phyloP scores from a whole-genome alignment of 64 coral and sea anemone genomes.

The Actinia tenebrosa region DNA sequence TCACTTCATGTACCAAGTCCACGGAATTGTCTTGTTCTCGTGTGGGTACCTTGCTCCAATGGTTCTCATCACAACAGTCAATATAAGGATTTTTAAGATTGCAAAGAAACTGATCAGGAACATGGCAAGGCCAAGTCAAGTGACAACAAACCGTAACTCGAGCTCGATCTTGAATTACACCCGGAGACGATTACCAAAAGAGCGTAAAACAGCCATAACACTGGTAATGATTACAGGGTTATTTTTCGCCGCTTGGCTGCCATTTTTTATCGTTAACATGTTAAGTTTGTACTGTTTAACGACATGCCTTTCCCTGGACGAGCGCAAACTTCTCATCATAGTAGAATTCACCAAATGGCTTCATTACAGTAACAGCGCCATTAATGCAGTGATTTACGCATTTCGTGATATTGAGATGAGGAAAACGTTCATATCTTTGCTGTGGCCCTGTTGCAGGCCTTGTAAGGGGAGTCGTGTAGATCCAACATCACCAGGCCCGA shows the following conservation, averaged over 20 bases:
- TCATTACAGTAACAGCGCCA: conserved; percentile 74
- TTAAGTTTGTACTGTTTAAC: conserved; percentile 32
- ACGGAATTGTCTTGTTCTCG: conserved; percentile 39
- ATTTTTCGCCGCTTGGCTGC: conserved; percentile 77
- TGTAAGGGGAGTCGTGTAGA: background rate
- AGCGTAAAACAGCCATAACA: conserved; percentile 64
- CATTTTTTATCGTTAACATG: conserved; percentile 70
- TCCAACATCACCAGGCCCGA: background rate
- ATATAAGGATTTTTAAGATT: conserved; percentile 55
- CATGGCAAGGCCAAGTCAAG: background rate
- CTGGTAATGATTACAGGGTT: conserved; percentile 52
- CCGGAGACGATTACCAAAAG: conserved; percentile 28
- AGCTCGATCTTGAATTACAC: background rate
- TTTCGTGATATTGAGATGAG: conserved; percentile 80
- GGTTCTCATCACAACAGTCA: conserved; percentile 43
- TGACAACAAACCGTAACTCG: background rate
- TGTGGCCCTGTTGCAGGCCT: background rate
- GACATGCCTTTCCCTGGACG: conserved; percentile 29
- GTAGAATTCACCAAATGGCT: conserved; percentile 66
- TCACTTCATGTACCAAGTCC: conserved; percentile 11
- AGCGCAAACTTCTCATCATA: conserved; percentile 18
- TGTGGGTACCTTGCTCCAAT: conserved; percentile 57
- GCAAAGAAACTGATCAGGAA: conserved; percentile 47
- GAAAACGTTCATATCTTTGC: conserved; percentile 45
- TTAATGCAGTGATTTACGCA: conserved; percentile 70